Evolutionary conservation across 2,888 invertebrate genomes (phyloP).

Genomic region (Pachymerium ferrugineum): DNA sequence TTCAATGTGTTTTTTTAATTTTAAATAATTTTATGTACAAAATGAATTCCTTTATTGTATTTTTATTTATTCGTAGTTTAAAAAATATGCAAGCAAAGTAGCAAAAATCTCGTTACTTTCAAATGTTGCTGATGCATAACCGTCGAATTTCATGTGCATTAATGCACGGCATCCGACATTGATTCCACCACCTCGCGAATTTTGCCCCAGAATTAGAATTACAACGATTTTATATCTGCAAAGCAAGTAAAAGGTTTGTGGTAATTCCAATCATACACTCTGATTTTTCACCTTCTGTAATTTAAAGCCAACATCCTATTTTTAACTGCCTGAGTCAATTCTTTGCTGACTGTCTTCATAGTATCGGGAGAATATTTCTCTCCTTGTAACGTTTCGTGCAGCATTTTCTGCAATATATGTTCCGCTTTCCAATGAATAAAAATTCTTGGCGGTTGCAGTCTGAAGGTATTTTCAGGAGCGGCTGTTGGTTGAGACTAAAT

Average conservation of each 20-base stretch:
- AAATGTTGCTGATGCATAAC: background rate
- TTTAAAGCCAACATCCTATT: background rate
- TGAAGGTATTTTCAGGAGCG: background rate
- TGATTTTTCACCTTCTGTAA: background rate
- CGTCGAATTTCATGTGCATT: background rate
- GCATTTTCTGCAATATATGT: background rate
- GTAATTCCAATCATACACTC: too few species aligned
- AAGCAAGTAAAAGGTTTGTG: too few species aligned
- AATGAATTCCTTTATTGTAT: too few species aligned
- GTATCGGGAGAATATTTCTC: background rate
- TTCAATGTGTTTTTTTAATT: background rate
- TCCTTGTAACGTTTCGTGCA: background rate
- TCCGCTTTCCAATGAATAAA: background rate
- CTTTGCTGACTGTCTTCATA: background rate
- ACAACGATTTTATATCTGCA: slow-evolving; percentile 27
- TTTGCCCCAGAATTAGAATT: background rate
- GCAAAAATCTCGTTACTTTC: background rate
- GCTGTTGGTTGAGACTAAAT: background rate
- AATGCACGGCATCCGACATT: background rate
- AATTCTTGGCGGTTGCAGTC: background rate
- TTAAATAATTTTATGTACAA: background rate
- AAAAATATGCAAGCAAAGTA: background rate
- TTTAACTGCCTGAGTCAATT: background rate
- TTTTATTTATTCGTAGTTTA: slow-evolving; percentile 17
- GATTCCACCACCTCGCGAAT: background rate